Conservation (phyloP, 2,113 vertebrate genomes). For the Gila orcuttii region DNA sequence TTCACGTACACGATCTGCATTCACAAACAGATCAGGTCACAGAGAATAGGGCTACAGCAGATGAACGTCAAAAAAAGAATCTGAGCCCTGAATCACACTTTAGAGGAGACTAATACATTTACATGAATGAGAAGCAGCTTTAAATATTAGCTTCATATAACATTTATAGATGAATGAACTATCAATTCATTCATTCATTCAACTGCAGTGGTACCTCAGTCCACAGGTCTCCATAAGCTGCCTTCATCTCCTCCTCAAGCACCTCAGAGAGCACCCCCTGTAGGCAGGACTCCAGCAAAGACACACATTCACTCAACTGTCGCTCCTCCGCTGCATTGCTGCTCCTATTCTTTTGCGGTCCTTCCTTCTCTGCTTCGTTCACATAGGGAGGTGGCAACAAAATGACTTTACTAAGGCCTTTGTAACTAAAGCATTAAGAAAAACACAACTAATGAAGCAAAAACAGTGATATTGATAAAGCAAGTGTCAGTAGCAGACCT, state of each 20-base stretch:
- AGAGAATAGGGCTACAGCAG: background rate
- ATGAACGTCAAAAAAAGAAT: background rate
- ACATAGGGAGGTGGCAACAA: background rate
- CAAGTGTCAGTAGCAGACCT: conserved; percentile 50
- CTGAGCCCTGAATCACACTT: background rate
- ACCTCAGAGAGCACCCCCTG: conserved; percentile 83
- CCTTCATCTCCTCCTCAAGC: conserved; percentile 91
- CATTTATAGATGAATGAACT: background rate
- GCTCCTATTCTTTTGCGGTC: background rate
- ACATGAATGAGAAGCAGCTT: background rate
- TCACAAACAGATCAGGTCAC: background rate
- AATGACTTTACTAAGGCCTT: background rate
- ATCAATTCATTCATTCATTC: background rate
- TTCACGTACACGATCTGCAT: conserved; percentile 85
- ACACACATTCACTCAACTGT: conserved; percentile 69
- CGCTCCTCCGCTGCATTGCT: background rate
- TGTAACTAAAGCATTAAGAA: background rate
- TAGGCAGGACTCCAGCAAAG: conserved; percentile 81
- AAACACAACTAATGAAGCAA: background rate
- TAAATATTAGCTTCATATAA: conserved; percentile 10
- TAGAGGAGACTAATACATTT: background rate
- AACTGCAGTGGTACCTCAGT: conserved; percentile 75
- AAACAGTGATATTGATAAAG: background rate
- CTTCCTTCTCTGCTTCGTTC: background rate
- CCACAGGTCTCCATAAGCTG: conserved; percentile 85